Evolutionary conservation across 2,888 invertebrate genomes (phyloP).

Genomic region (Cetonia aurata): DNA sequence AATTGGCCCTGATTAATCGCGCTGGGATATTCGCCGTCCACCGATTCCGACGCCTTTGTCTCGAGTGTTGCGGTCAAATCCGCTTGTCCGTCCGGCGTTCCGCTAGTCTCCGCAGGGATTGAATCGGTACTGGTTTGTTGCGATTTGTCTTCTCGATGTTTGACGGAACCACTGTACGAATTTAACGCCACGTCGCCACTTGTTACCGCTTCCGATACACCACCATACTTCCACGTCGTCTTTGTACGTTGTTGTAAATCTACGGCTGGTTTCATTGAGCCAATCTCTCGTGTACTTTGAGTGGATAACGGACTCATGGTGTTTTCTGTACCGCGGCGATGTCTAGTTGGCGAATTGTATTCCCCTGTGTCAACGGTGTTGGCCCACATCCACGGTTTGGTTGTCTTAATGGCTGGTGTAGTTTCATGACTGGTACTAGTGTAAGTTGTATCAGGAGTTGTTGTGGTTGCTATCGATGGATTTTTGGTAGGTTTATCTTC

Average conservation of each 20-base stretch:
- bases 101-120: slow-evolving; percentile 49
- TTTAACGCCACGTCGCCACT: not conserved
- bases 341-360: slow-evolving; percentile 64
- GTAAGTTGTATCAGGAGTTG: slow-evolving; percentile 46
- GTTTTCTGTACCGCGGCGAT: slow-evolving; percentile 65
- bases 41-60: slow-evolving; percentile 48
- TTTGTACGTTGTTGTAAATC: slow-evolving; percentile 7
- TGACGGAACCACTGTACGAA: not conserved
- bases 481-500: slow-evolving; percentile 53
- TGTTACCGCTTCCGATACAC: slow-evolving; percentile 4
- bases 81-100: slow-evolving; percentile 48
- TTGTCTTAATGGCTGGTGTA: slow-evolving; percentile 54
- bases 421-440: slow-evolving; percentile 53
- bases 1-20: slow-evolving; percentile 66
- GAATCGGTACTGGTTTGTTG: slow-evolving; percentile 38
- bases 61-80: slow-evolving; percentile 50
- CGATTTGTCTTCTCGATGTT: slow-evolving; percentile 13
- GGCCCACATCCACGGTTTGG: slow-evolving; percentile 63
- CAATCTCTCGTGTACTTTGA: slow-evolving; percentile 16
- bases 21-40: slow-evolving; percentile 61
- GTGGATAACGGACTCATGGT: slow-evolving; percentile 54
- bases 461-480: slow-evolving; percentile 49
- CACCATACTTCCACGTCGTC: slow-evolving; percentile 12
- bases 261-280: slow-evolving; percentile 1
- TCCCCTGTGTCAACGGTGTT: slow-evolving; percentile 63